Evolutionary conservation across 2,113 vertebrate species (phyloP).

Genomic region (Nerophis lumbriciformis): DNA sequence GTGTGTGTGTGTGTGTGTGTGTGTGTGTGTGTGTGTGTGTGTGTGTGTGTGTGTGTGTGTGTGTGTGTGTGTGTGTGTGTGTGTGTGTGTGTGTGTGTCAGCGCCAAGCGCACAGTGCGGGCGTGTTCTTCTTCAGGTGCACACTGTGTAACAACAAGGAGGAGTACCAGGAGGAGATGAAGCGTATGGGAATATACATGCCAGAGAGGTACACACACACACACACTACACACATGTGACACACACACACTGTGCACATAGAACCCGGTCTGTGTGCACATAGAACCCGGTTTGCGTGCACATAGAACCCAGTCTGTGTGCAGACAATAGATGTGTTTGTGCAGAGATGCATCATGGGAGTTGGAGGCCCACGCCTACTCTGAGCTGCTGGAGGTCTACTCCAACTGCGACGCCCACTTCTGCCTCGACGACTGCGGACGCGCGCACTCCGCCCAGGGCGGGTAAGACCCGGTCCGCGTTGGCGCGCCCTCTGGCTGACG

Average conservation of each 20-base stretch:
- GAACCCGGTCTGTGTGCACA: too few relatives aligned
- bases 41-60: neutral
- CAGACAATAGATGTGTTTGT: neutral
- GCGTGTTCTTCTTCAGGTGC: slow-evolving; percentile 93
- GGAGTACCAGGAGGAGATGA: slow-evolving; percentile 91
- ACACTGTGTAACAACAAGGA: slow-evolving; percentile 92
- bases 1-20: too few relatives aligned
- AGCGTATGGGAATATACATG: slow-evolving; percentile 91
- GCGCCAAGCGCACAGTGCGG: slow-evolving; percentile 91
- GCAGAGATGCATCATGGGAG: slow-evolving; percentile 97
- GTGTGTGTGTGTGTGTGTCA: slow-evolving; percentile 47
- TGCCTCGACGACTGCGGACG: slow-evolving; percentile 81
- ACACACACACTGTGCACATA: neutral
- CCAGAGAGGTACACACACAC: slow-evolving; percentile 81
- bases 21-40: too few relatives aligned
- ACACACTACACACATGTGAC: neutral
- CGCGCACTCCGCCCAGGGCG: slow-evolving; percentile 75
- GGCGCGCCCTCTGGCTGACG: neutral
- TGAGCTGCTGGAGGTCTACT: slow-evolving; percentile 85
- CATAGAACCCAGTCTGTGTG: too few relatives aligned
- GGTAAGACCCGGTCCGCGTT: slow-evolving; percentile 68
- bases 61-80: neutral
- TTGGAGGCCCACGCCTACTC: slow-evolving; percentile 91
- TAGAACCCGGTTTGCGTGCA: too few relatives aligned
- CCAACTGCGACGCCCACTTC: slow-evolving; percentile 77